Base-by-base conservation (phyloP, 92 coral and sea anemone species). In the Actinostola sp. region DNA sequence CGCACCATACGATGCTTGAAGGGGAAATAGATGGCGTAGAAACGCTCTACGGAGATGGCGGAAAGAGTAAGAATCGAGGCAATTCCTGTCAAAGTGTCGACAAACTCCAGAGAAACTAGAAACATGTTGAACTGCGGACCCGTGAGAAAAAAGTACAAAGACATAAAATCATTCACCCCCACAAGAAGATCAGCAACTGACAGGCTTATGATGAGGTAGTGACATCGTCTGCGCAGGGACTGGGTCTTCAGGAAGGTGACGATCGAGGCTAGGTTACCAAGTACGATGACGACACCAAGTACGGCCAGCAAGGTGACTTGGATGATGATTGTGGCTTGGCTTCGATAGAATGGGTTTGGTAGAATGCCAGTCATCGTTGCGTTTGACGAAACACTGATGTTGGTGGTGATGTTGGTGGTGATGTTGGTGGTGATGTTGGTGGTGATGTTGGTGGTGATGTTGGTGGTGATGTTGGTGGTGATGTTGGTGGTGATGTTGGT, bases 151-250 rank as follows among this genome's bases (percentile, higher is more conserved):
- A 72, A 46, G 16, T 58, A 57, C 48, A 59, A 19, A 13, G 31
- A 16, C 78, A 55, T 60, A 23, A 72, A 57, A 13, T 36, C 33
- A 31, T 69, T 52, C 31, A 77, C 67, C 2, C 89, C 89, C 10
- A 84, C 85, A 60, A 79, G 77, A n/a, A 79, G 59, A 10, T 84
- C 89, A n/a, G 89, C 82, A 23, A 79, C 43, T 53, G 80, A 70
- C 28, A 84, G 43, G 65, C 82, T 79, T 43, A 84, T 73, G 24
- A 84, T 62, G 20, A 84, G 76, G 46, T 84, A 84, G 42, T 84
- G 83, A 3, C 81, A 67, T 24, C 80, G 78, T 30, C 82, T 79
- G 30, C 85, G 80, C 16, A 77, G 74, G 43, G 81, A 77, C 63
- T 56, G 71, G 53, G 89, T 79, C 41, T 77, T 78, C 12, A 84